Evolutionary conservation across 1,140 invertebrate genomes (phyloP), one percentile per base, ranked within the genome.

Genomic region (Brachystomella parvula): DNA sequence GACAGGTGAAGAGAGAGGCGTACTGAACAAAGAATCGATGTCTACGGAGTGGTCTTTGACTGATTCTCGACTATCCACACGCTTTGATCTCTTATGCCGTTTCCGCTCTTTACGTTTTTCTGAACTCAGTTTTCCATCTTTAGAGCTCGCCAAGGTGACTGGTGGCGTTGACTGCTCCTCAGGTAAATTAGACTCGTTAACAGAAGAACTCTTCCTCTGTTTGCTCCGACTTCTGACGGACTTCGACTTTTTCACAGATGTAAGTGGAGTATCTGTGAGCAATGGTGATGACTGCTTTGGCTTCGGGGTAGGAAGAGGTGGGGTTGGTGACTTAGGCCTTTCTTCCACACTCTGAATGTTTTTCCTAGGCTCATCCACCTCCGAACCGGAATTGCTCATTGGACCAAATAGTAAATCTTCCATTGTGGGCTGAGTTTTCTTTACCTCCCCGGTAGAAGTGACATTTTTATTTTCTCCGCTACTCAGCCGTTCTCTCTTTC

Each of bases 401-500:
- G 64, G 56, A 35, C 71, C 71, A 47, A 73, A 73, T 21, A 72
- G 47, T n/a, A 64, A 47, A 32, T 64, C 67, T 44, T 73, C 66
- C 67, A 69, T 70, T 17, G 64, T 64, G 1, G 67, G 29, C 35
- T 47, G 15, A 56, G 32, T 47, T 70, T 66, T 63, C 71, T 47
- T 66, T 66, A 65, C 15, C 32, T 64, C 15, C 31, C 9, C 49
- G 31, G 19, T 24, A 35, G 28, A 39, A 44, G 21, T 61, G 60
- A 60, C 33, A 15, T 39, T 62, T n/a, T 24, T 47, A 47, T 44
- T 35, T 62, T 69, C 68, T 62, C 44, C 29, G 56, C 63, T 68
- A 28, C 68, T 21, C 67, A 64, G 72, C 72, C 67, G 69, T 70
- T 62, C 66, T 63, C 53, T 75, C 75, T 66, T 75, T 74, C 64